Conservation (phyloP, 2,888 invertebrate species). For the Polyommatus iphigenia region DNA sequence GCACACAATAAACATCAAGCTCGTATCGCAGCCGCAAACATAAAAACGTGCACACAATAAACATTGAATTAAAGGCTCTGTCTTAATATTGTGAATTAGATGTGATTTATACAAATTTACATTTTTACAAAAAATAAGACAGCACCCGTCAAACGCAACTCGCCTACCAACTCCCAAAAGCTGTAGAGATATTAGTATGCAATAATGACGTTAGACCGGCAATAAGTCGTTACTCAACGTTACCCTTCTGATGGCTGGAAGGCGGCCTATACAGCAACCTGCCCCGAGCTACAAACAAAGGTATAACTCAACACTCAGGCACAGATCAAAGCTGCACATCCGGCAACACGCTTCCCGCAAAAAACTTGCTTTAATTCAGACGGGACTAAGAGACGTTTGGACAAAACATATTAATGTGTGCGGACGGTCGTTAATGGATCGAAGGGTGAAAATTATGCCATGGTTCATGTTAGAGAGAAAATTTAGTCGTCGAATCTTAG, state of each 20-base stretch:
- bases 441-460: slow-evolving; percentile 24
- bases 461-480: slow-evolving; percentile 29
- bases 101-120: slow-evolving; percentile 50
- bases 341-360: slow-evolving; percentile 38
- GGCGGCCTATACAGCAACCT: slow-evolving; percentile 70
- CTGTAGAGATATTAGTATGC: slow-evolving; percentile 67
- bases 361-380: slow-evolving; percentile 41
- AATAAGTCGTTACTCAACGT: slow-evolving; percentile 62
- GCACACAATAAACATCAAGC: not conserved
- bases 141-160: slow-evolving; percentile 62
- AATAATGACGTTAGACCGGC: slow-evolving; percentile 59
- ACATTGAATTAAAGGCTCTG: slow-evolving; percentile 48
- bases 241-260: slow-evolving; percentile 75
- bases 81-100: slow-evolving; percentile 48
- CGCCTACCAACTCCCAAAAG: slow-evolving; percentile 70
- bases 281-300: slow-evolving; percentile 74
- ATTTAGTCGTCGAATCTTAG: slow-evolving; percentile 27
- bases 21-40: slow-evolving; percentile 4
- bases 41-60: slow-evolving; percentile 25
- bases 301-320: slow-evolving; percentile 70
- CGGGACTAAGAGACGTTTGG: slow-evolving; percentile 37
- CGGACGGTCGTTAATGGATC: slow-evolving; percentile 31
- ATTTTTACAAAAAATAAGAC: slow-evolving; percentile 50
- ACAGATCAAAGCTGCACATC: slow-evolving; percentile 49
- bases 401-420: slow-evolving; percentile 37